These are phyloP conservation scores for Amaurobius ferox DNA, from an alignment of 2,888 invertebrate genomes.

Conservation along the genomic window DNA sequence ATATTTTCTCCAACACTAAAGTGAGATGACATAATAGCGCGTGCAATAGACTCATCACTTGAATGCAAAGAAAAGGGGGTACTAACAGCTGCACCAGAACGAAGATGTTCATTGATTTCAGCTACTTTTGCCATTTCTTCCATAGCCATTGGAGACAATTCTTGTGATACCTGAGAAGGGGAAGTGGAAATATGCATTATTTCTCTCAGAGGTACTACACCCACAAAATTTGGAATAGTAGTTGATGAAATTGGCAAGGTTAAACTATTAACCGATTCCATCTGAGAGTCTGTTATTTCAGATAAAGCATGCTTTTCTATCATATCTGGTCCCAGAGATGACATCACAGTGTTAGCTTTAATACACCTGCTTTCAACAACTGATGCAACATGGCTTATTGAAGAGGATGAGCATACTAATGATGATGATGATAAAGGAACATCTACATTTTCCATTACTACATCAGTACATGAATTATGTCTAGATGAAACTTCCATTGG, in stretches of 20 bases:
- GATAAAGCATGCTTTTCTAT: conserved; percentile 57
- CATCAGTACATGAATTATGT: conserved; percentile 54
- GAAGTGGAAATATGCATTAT: conserved; percentile 59
- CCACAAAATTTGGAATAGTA: conserved; percentile 43
- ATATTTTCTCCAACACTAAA: conserved; percentile 47
- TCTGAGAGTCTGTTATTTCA: conserved; percentile 51
- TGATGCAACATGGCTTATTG: conserved; percentile 44
- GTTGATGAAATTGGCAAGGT: conserved; percentile 36
- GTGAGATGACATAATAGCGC: conserved; percentile 41
- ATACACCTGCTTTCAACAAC: conserved; percentile 54
- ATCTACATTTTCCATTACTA: conserved; percentile 63
- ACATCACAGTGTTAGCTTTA: conserved; percentile 70
- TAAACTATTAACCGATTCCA: conserved; percentile 33
- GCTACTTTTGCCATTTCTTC: conserved; percentile 69
- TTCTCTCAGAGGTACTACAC: conserved; percentile 55
- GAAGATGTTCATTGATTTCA: conserved; percentile 61
- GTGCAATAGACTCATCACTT: conserved; percentile 46
- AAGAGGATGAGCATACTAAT: conserved; percentile 56
- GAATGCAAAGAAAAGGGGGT: conserved; percentile 46
- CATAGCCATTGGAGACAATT: conserved; percentile 46
- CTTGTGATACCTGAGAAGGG: conserved; percentile 48
- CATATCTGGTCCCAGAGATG: conserved; percentile 70
- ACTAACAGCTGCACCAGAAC: conserved; percentile 32
- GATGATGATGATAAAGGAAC: conserved; percentile 63
- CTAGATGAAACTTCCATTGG: conserved; percentile 64